Percentiles rank a stretch among this genome's conserved stretches.
These are phyloP conservation scores for Myotis pilosus DNA, from an alignment of 2,797 vertebrate genomes.

Conservation along the genomic window DNA sequence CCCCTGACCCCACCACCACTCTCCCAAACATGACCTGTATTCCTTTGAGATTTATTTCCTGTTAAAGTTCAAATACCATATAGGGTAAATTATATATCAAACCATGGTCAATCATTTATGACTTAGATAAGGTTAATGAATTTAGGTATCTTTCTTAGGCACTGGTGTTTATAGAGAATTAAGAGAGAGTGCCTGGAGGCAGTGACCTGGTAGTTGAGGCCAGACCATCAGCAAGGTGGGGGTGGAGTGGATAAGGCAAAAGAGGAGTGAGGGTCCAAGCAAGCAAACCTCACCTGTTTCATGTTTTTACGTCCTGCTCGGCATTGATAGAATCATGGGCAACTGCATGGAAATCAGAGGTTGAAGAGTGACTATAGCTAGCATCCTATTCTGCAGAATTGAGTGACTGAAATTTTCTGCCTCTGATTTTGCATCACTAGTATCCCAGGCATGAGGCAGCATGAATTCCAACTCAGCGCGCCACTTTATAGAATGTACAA, in stretches of 20 bases:
- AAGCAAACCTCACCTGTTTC: not conserved
- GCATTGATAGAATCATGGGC: not conserved
- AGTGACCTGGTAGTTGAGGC: not conserved
- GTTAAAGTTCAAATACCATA: not conserved
- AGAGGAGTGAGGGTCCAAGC: not conserved
- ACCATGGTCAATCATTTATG: not conserved
- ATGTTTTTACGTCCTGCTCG: not conserved
- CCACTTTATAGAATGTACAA: not conserved
- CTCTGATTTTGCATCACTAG: not conserved
- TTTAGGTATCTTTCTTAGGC: not conserved
- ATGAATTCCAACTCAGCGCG: not conserved
- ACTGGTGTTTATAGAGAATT: not conserved
- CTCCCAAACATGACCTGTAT: not conserved
- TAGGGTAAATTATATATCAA: not conserved
- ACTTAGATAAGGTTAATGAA: not conserved
- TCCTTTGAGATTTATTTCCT: not conserved
- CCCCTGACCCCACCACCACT: too few relatives aligned
- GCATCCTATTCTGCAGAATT: not conserved
- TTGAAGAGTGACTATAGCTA: not conserved
- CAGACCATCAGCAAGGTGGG: not conserved
- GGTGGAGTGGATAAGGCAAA: not conserved
- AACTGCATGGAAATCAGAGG: not conserved
- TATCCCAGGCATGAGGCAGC: not conserved
- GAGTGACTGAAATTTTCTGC: not conserved
- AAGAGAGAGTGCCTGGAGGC: not conserved